Evolutionary conservation across 2,888 invertebrate genomes (phyloP), one percentile per base, ranked within the genome.

Genomic region (Rhamphomyia laevipes): DNA sequence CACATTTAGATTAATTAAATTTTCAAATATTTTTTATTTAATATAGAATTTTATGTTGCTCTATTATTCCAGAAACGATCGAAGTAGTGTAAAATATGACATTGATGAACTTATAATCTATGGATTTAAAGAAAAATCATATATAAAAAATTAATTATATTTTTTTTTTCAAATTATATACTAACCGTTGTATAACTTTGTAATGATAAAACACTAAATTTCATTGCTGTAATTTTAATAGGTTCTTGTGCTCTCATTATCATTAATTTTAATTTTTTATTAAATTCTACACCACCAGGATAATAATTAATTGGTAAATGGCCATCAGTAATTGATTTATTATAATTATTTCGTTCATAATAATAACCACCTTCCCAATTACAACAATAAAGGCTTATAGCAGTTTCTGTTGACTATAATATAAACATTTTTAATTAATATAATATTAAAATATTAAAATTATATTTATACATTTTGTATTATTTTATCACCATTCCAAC

Each of bases 81-180:
- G 62, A 31, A 70, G 52, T 13, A 70, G 58, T 7, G 70, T 67
- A 46, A 70, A 70, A 53, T 70, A 70, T 30, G 68, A 68, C 61
- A 68, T 60, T 7, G 70, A 70, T n/a, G 69, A 60, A 43, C 70
- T 67, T 3, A 70, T 47, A 43, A 70, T 67, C 67, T 68, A n/a
- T n/a, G 16, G 7, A 38, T 17, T 33, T 33, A 33, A 33, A 5
- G 11, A 38, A 18, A 40, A 40, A 16, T 10, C 4, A 9, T 4
- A 3, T 12, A 15, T n/a, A 38, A 15, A 43, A n/a, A 38, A 3
- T 40, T 33, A 31, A 27, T n/a, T 18, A 16, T 43, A 35, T 18
- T 42, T 33, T 23, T 18, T 27, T 21, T 10, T 33, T 18, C 23
- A 30, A 30, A 16, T n/a, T 21, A 33, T 10, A 31, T 47, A 23